phyloP scores from a whole-genome alignment of 1,140 invertebrate species.

The Heterodera schachtii region DNA sequence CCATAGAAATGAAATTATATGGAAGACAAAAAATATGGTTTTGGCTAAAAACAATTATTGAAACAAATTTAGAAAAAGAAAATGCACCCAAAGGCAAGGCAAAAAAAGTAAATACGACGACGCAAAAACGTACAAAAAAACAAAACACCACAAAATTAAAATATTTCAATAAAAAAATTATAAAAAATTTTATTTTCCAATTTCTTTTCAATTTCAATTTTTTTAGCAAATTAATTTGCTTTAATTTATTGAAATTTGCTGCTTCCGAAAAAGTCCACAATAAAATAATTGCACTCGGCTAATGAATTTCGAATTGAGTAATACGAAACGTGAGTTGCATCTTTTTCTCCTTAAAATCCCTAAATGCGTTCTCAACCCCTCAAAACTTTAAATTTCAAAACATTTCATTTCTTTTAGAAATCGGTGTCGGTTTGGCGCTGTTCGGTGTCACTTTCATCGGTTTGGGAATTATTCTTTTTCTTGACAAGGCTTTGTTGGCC shows the following conservation, averaged over 20 bases:
- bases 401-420: conserved; percentile 74
- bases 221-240: no score
- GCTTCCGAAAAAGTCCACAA: not conserved
- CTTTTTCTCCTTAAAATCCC: not conserved
- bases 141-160: no score
- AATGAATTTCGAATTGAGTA: conserved; percentile 64
- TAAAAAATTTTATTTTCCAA: no score
- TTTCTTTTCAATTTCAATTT: no score
- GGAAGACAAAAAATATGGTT: no score
- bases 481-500: conserved; percentile 95
- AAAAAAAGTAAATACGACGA: no score
- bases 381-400: no score
- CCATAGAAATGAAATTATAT: not conserved
- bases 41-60: no score
- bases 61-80: not conserved
- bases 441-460: conserved; percentile 95
- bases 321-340: conserved; percentile 57
- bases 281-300: not conserved
- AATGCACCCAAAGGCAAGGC: no score
- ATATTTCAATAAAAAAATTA: no score
- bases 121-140: no score
- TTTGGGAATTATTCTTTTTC: conserved; percentile 87
- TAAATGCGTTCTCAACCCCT: conserved; percentile 9
- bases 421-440: conserved; percentile 91
- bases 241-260: no score